A percentile compares a stretch with the other conserved stretches of the same genome.
phyloP scores from a whole-genome alignment of 2,797 vertebrate species.

The Coregonus ussuriensis region DNA sequence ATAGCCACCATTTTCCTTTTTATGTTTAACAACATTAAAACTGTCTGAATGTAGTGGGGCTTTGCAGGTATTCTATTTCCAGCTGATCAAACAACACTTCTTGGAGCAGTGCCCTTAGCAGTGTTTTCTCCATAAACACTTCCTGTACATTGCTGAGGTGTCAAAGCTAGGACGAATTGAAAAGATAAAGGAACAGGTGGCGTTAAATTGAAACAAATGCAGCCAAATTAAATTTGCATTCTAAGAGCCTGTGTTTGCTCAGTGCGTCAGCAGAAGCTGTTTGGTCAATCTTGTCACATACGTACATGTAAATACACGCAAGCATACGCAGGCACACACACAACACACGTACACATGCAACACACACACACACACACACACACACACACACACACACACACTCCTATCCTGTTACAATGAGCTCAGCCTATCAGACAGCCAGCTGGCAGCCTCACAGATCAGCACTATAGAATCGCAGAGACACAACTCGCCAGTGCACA shows the following conservation, averaged over 20 bases:
- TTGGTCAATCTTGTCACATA: conserved; percentile 33
- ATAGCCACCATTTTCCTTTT: background rate
- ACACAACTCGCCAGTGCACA: too few species aligned
- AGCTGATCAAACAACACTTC: background rate
- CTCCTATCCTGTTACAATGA: conserved; percentile 41
- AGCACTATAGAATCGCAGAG: too few species aligned
- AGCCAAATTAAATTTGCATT: conserved; percentile 6
- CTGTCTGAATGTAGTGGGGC: background rate
- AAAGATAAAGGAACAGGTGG: conserved; percentile 27
- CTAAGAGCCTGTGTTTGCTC: conserved; percentile 34
- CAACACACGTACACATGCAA: background rate
- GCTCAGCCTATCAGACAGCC: conserved; percentile 6
- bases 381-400: conserved; percentile 7
- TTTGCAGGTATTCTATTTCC: background rate
- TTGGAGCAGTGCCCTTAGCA: background rate
- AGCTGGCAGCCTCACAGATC: conserved; percentile 16
- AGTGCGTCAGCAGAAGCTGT: conserved; percentile 29
- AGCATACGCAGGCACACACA: background rate
- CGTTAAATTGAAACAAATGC: conserved; percentile 27
- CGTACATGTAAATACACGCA: background rate
- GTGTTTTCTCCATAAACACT: conserved; percentile 5
- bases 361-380: background rate
- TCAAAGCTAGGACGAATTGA: conserved; percentile 27
- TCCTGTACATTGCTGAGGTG: conserved; percentile 1
- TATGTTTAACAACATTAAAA: background rate